Evolutionary conservation across 2,888 invertebrate species (phyloP).

Genomic region (Cerceris ruficornis): DNA sequence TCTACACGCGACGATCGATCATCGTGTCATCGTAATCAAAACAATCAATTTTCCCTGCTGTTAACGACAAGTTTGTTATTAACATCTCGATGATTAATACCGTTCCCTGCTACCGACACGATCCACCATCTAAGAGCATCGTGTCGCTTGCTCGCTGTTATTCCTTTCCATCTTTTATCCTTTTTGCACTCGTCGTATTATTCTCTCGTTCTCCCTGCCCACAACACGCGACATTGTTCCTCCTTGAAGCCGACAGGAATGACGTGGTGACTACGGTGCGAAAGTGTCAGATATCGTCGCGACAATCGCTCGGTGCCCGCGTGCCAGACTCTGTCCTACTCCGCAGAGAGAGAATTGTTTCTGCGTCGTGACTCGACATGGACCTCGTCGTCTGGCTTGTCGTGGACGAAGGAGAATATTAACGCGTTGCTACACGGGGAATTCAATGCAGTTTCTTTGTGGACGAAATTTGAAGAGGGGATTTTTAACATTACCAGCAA

Average conservation of each 20-base stretch:
- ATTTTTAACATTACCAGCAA: too few species aligned
- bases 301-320: slow-evolving; percentile 53
- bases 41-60: background rate
- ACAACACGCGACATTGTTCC: slow-evolving; percentile 17
- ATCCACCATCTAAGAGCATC: background rate
- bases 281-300: slow-evolving; percentile 61
- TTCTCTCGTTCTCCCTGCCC: background rate
- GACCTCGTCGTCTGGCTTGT: slow-evolving; percentile 73
- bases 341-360: slow-evolving; percentile 71
- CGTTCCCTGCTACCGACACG: background rate
- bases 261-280: slow-evolving; percentile 42
- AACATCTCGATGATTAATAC: background rate
- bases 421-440: slow-evolving; percentile 69
- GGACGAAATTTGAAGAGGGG: background rate
- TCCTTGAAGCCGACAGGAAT: slow-evolving; percentile 44
- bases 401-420: slow-evolving; percentile 71
- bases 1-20: background rate
- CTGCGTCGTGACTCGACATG: slow-evolving; percentile 73
- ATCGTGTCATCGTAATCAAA: background rate
- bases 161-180: background rate
- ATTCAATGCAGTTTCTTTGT: slow-evolving; percentile 28
- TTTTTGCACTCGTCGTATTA: background rate
- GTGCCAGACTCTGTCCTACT: slow-evolving; percentile 45
- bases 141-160: background rate
- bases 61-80: background rate